Conservation (phyloP, 1,140 invertebrate species). For the Drosophila bocqueti region DNA sequence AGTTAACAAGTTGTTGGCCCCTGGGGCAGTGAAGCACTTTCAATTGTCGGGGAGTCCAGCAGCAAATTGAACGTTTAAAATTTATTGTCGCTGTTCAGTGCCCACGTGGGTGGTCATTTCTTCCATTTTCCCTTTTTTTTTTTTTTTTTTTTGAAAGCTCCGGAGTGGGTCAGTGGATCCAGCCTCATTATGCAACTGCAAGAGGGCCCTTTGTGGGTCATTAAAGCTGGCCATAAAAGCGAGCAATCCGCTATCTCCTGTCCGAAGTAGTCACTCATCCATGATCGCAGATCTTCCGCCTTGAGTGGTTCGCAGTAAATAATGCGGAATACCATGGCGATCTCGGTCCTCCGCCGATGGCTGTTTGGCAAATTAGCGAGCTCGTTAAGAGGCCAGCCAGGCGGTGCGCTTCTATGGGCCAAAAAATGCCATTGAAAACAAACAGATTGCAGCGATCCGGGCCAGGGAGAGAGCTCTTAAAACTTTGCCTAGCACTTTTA, state of each 20-base stretch:
- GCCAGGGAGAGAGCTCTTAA: slow-evolving; percentile 24
- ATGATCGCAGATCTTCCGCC: slow-evolving; percentile 48
- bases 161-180: slow-evolving; percentile 58
- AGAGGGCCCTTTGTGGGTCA: slow-evolving; percentile 22
- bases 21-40: slow-evolving; percentile 57
- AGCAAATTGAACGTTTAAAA: slow-evolving; percentile 69
- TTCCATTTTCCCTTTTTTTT: slow-evolving; percentile 53
- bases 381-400: slow-evolving; percentile 59
- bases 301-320: slow-evolving; percentile 49
- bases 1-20: slow-evolving; percentile 67
- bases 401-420: slow-evolving; percentile 38
- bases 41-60: slow-evolving; percentile 65
- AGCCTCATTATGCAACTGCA: slow-evolving; percentile 67
- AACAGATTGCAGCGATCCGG: slow-evolving; percentile 52
- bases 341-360: slow-evolving; percentile 14
- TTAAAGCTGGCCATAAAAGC: slow-evolving; percentile 46
- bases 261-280: slow-evolving; percentile 15
- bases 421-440: slow-evolving; percentile 75
- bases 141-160: neutral
- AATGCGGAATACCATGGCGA: slow-evolving; percentile 36
- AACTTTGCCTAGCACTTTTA: slow-evolving; percentile 47
- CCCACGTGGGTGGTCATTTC: slow-evolving; percentile 65
- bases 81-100: slow-evolving; percentile 57
- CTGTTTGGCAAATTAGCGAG: slow-evolving; percentile 75
- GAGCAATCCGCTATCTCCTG: slow-evolving; percentile 38